phyloP scores from a whole-genome alignment of 2,113 vertebrate species.

The Menidia beryllina region DNA sequence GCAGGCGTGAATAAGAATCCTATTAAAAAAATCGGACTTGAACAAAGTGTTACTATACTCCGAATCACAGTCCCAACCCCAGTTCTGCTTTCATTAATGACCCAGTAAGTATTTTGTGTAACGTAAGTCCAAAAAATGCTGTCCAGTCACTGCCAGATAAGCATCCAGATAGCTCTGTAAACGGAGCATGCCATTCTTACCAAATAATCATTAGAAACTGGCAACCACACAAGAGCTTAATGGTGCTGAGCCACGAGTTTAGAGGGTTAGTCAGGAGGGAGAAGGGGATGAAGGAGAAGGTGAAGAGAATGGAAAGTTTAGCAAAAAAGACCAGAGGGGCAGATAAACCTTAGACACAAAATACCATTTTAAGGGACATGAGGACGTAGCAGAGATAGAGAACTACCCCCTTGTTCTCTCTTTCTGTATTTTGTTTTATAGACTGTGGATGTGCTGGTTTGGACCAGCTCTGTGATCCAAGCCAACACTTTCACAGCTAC shows the following conservation, averaged over 20 bases:
- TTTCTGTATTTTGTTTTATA: constrained; percentile 31
- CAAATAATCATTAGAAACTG: constrained; percentile 80
- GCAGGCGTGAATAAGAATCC: constrained; percentile 36
- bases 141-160: constrained; percentile 77
- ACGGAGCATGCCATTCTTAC: constrained; percentile 81
- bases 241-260: constrained; percentile 64
- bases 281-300: constrained; percentile 28
- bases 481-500: constrained; percentile 75
- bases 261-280: constrained; percentile 46
- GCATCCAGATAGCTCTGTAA: constrained; percentile 80
- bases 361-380: constrained; percentile 1
- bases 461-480: constrained; percentile 62
- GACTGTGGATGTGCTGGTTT: constrained; percentile 26
- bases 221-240: constrained; percentile 63
- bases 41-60: constrained; percentile 73
- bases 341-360: constrained; percentile 15
- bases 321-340: background rate
- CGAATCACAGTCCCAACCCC: constrained; percentile 13
- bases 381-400: constrained; percentile 1
- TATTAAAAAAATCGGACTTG: constrained; percentile 49
- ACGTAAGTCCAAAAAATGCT: constrained; percentile 69
- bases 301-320: constrained; percentile 11
- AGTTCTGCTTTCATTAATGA: constrained; percentile 56
- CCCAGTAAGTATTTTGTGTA: constrained; percentile 71
- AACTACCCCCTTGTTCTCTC: constrained; percentile 3